phyloP scores from a whole-genome alignment of 1,140 invertebrate species.

The Trichonephila inaurata region DNA sequence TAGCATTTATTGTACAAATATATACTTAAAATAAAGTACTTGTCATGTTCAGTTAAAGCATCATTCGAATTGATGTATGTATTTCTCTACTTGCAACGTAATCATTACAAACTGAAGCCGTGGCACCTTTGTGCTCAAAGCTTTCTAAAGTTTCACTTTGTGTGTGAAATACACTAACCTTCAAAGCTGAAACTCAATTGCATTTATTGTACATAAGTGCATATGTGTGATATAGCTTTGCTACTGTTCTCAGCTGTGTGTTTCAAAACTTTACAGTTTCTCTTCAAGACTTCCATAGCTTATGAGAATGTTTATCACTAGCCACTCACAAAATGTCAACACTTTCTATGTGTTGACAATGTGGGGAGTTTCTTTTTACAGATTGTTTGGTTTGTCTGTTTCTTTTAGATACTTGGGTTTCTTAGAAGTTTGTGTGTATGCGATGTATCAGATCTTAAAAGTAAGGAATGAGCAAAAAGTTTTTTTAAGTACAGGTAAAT shows the following conservation, averaged over 20 bases:
- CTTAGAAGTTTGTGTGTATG: conserved; percentile 5
- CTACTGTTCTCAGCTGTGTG: conserved; percentile 42
- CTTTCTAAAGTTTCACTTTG: conserved; percentile 42
- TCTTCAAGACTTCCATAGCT: conserved; percentile 18
- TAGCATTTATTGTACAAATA: no score
- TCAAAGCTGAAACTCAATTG: conserved; percentile 53
- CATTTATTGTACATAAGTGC: conserved; percentile 67
- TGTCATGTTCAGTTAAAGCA: no score
- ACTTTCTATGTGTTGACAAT: background rate
- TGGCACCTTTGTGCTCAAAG: conserved; percentile 42
- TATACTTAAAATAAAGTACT: no score
- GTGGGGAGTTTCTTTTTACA: background rate
- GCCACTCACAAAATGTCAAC: background rate
- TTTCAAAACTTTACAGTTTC: background rate
- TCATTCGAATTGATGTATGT: background rate
- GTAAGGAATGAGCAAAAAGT: background rate
- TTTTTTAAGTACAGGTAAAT: background rate
- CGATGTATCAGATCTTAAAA: background rate
- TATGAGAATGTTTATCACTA: background rate
- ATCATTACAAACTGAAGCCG: conserved; percentile 32
- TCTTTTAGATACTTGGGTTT: background rate
- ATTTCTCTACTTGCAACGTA: conserved; percentile 32
- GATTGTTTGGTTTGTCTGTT: background rate
- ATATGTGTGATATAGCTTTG: conserved; percentile 67
- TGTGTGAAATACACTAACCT: conserved; percentile 46